phyloP scores from a whole-genome alignment of 2,888 invertebrate species.

The Endotricha flammealis region DNA sequence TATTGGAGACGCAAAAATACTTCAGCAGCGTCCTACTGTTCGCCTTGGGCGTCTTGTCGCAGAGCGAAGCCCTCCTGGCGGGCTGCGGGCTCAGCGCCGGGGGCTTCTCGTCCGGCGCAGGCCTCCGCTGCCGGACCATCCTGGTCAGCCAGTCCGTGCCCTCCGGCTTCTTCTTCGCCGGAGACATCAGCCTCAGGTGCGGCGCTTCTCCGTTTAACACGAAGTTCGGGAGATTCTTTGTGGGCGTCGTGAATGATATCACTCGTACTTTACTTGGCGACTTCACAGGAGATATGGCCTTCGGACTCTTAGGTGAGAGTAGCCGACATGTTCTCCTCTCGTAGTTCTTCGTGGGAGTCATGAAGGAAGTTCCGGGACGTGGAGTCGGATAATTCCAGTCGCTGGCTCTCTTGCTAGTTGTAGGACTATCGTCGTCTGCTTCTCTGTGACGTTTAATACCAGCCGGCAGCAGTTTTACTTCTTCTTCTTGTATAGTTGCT shows the following conservation, averaged over 20 bases:
- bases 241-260: slow-evolving; percentile 74
- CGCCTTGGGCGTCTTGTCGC: slow-evolving; percentile 48
- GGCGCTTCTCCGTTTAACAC: slow-evolving; percentile 87
- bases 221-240: slow-evolving; percentile 86
- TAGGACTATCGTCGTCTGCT: slow-evolving; percentile 27
- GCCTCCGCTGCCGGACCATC: slow-evolving; percentile 40
- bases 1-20: slow-evolving; percentile 50
- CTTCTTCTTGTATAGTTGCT: slow-evolving; percentile 21
- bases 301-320: slow-evolving; percentile 44
- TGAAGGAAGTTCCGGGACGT: slow-evolving; percentile 45
- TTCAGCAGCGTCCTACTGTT: slow-evolving; percentile 50
- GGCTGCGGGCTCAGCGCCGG: slow-evolving; percentile 48
- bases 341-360: slow-evolving; percentile 56
- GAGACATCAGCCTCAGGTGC: slow-evolving; percentile 83
- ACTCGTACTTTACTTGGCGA: slow-evolving; percentile 38
- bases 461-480: slow-evolving; percentile 29
- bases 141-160: slow-evolving; percentile 84
- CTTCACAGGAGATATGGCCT: slow-evolving; percentile 29
- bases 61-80: slow-evolving; percentile 36
- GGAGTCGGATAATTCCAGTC: slow-evolving; percentile 44
- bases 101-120: too few relatives aligned
- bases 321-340: slow-evolving; percentile 36
- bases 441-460: slow-evolving; percentile 48
- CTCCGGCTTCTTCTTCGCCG: slow-evolving; percentile 79
- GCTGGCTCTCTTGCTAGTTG: slow-evolving; percentile 9